Evolutionary conservation across 2,113 vertebrate genomes (phyloP), one percentile per base, ranked within the genome.

Genomic region (Lamprologus speciosus): DNA sequence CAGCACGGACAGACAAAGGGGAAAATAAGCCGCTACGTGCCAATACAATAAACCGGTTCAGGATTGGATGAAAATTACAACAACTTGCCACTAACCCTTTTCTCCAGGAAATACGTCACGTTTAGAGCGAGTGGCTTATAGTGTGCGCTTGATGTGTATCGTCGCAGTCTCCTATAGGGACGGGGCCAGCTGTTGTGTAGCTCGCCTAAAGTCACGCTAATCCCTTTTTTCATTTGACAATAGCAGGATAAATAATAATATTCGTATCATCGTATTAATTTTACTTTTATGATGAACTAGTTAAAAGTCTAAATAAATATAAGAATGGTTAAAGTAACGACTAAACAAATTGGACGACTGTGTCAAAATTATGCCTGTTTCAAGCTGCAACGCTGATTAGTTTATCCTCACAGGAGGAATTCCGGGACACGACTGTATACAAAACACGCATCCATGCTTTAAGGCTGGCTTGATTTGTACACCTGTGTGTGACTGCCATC

Each of bases 41-140:
- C 63, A 40, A 23, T 16, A 55, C 85, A 70, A 50, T 79, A 10
- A 60, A 81, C 5, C 88, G 85, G 58, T 23, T 82, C 80, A 85
- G 85, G 78, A 80, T 89, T 91, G 89, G 90, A 81, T 51, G 55
- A 40, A 89, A 89, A 92, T 91, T 88, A 96, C 92, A 93, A 95
- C 91, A 95, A 95, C 95, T 87, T 92, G 89, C 93, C 92, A 94
- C 91, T 89, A 95, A 91, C 87, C 93, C 70, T 31, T 89, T 89
- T 91, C 91, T 90, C 90, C 95, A 96, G 96, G 96, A 97, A 97
- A 94, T 96, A 96, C 96, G 96, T 97, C 96, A 97, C 93, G 80
- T 75, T 73, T 5, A 6, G 50, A 87, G 60, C 55, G 60, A 85
- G 23, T 7, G 63, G 89, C 70, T 80, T 45, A 13, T 13, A 8